Evolutionary conservation across 2,888 invertebrate genomes (phyloP), one percentile per base, ranked within the genome.

Genomic region (Venustoraphidia nigricollis): DNA sequence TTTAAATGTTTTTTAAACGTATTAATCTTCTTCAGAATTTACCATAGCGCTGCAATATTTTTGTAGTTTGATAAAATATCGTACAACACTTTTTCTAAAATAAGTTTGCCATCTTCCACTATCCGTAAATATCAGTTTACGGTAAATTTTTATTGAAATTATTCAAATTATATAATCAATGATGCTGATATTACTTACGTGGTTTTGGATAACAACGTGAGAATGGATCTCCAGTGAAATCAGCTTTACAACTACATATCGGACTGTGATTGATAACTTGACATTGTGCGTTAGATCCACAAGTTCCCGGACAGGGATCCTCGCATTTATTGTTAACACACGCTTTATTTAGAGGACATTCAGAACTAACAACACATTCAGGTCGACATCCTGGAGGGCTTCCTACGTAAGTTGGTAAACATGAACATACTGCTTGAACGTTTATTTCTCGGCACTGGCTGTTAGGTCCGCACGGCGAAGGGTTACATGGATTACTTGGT

Each of bases 401-500:
- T 46, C 72, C 71, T 27, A 65, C 58, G 55, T 67, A 71, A 43
- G 64, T 62, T 38, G 68, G 65, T 46, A 67, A 59, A 51, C 71
- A 71, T 35, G 67, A 66, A 54, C 72, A 71, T 40, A 68, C 64
- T 9, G 72, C 70, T 55, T 62, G 58, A 39, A 64, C 66, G 56
- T 84, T 83, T 34, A 76, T 62, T 62, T 79, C 81, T 56, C 79
- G 77, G 59, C 90, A 90, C 57, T 81, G 72, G 53, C 88, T 86
- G 60, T 88, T 87, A 8, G 86, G 79, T 37, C 90, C 90, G 61
- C 90, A 91, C 0, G 88, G 87, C 3, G 83, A 81, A 45, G 87
- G 86, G 51, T 71, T 64, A 59, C 89, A 89, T 2, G 85, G 85
- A 57, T 79, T 71, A 44, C 56, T 54, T 45, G 41, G 58, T 36